phyloP scores from a whole-genome alignment of 1,140 invertebrate species.

The Hestina assimilis region DNA sequence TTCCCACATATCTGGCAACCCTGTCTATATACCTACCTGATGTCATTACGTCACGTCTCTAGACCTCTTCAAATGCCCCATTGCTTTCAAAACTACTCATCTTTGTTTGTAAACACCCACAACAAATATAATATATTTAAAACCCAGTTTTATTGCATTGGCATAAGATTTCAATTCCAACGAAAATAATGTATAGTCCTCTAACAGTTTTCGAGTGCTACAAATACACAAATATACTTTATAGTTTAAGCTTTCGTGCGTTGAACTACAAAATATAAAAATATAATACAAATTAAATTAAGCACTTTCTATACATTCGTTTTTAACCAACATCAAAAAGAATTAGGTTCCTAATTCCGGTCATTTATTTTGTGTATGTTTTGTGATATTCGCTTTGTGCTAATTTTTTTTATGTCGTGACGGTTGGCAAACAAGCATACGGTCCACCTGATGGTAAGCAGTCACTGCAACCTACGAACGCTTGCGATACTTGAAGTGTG shows the following conservation, averaged over 20 bases:
- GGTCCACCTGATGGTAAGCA: too few species aligned
- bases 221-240: constrained; percentile 3
- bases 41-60: neutral
- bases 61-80: neutral
- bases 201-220: neutral
- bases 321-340: too few species aligned
- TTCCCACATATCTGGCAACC: neutral
- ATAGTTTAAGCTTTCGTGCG: neutral
- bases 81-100: neutral
- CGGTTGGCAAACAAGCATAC: too few species aligned
- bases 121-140: neutral
- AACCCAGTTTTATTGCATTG: too few species aligned
- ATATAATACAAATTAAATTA: neutral
- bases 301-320: neutral
- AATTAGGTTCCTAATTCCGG: too few species aligned
- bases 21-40: neutral
- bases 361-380: too few species aligned
- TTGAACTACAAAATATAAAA: constrained; percentile 3
- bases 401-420: too few species aligned
- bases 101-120: constrained; percentile 3
- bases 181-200: neutral
- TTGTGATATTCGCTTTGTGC: too few species aligned
- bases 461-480: too few species aligned
- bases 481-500: too few species aligned
- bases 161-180: too few species aligned